These are phyloP conservation scores for Callionymus lyra DNA, from an alignment of 2,113 vertebrate genomes.

Conservation along the genomic window DNA sequence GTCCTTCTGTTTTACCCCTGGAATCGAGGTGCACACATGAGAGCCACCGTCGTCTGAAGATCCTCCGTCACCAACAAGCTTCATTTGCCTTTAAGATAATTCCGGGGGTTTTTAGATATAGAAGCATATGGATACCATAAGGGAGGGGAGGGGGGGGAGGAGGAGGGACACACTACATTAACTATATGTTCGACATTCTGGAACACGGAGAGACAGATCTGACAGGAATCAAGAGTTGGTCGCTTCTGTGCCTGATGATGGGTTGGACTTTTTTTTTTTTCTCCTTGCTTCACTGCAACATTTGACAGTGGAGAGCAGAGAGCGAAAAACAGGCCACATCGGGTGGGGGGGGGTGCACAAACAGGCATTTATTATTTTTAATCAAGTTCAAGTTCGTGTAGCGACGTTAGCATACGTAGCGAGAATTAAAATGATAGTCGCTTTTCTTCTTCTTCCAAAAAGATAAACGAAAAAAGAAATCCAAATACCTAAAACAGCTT, in stretches of 20 bases:
- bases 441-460: slow-evolving; percentile 11
- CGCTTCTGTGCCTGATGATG: slow-evolving; percentile 6
- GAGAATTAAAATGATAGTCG: no score
- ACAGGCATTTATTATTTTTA: no score
- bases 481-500: no score
- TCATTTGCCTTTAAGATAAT: slow-evolving; percentile 62
- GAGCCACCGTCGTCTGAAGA: slow-evolving; percentile 57
- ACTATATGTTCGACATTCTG: slow-evolving; percentile 51
- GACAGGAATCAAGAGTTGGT: slow-evolving; percentile 37
- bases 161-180: slow-evolving; percentile 50
- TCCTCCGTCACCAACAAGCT: slow-evolving; percentile 55
- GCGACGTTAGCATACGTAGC: no score
- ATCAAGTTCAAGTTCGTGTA: no score
- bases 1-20: slow-evolving; percentile 57
- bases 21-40: slow-evolving; percentile 51
- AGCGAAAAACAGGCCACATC: no score
- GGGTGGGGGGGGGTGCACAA: no score
- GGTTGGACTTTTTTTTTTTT: slow-evolving; percentile 22
- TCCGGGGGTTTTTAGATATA: slow-evolving; percentile 48
- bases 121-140: slow-evolving; percentile 45
- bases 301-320: no score
- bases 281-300: slow-evolving; percentile 8
- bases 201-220: slow-evolving; percentile 37
- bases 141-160: slow-evolving; percentile 23
- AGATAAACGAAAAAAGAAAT: no score